Conservation (phyloP, 2,888 invertebrate genomes). For the Norana najaformis region DNA sequence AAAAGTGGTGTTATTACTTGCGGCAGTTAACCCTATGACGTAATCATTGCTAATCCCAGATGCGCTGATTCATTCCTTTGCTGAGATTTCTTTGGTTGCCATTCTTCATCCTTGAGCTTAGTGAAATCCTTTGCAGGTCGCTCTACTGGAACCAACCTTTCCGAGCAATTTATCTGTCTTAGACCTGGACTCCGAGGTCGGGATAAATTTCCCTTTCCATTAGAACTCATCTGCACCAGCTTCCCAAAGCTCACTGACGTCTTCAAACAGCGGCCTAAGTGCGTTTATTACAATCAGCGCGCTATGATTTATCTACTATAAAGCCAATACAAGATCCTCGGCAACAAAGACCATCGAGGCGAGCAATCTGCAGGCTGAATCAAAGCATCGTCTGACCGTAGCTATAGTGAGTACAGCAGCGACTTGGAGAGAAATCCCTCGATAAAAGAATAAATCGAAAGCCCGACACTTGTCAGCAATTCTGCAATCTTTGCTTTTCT, state of each 20-base stretch:
- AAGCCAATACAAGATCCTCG: background rate
- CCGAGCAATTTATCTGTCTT: background rate
- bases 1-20: background rate
- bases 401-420: background rate
- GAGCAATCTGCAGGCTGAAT: background rate
- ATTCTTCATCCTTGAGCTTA: background rate
- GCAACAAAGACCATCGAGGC: background rate
- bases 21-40: background rate
- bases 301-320: background rate
- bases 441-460: slow-evolving; percentile 10
- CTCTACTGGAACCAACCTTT: background rate
- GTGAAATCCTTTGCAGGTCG: background rate
- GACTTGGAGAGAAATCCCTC: background rate
- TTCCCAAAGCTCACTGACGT: background rate
- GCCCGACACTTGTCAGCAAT: background rate
- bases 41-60: background rate
- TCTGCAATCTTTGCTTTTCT: slow-evolving; percentile 6
- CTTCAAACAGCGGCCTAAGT: background rate
- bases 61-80: background rate
- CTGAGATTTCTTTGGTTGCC: background rate
- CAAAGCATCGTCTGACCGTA: background rate
- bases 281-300: background rate
- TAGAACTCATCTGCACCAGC: background rate
- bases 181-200: background rate
- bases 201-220: background rate